A percentile compares a stretch with the other conserved stretches of the same genome.
phyloP scores from a whole-genome alignment of 2,113 vertebrate species.

The Piliocolobus tephrosceles region DNA sequence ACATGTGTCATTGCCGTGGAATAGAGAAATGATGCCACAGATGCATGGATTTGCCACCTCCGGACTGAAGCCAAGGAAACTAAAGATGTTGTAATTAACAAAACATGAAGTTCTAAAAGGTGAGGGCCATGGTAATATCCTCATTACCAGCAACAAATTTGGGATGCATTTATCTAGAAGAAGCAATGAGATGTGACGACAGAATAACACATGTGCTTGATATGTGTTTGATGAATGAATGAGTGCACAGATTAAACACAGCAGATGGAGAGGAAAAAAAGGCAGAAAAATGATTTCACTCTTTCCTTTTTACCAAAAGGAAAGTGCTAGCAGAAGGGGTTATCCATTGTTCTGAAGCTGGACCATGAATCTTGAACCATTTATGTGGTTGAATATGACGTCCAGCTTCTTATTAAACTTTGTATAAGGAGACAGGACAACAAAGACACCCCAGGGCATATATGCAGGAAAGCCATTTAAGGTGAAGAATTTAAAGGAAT shows the following conservation, averaged over 20 bases:
- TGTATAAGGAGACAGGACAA: background rate
- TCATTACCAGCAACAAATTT: background rate
- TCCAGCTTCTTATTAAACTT: background rate
- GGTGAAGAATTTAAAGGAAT: background rate
- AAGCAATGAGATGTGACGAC: background rate
- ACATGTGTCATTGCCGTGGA: no score
- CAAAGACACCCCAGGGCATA: background rate
- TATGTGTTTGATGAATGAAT: background rate
- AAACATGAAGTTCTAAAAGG: background rate
- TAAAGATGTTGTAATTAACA: background rate
- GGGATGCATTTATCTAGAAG: background rate
- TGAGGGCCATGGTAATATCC: background rate
- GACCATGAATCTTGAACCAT: background rate
- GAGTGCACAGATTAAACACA: background rate
- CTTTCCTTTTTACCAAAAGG: background rate
- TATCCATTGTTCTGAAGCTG: background rate
- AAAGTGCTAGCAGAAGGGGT: background rate
- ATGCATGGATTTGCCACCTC: background rate
- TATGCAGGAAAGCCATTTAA: background rate
- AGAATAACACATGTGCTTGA: background rate
- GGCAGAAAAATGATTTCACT: background rate
- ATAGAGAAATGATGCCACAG: background rate
- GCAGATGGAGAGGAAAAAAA: background rate
- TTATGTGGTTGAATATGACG: background rate
- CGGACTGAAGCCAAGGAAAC: background rate